Evolutionary conservation across 2,888 invertebrate species (phyloP).

Genomic region (Pachymerium ferrugineum): DNA sequence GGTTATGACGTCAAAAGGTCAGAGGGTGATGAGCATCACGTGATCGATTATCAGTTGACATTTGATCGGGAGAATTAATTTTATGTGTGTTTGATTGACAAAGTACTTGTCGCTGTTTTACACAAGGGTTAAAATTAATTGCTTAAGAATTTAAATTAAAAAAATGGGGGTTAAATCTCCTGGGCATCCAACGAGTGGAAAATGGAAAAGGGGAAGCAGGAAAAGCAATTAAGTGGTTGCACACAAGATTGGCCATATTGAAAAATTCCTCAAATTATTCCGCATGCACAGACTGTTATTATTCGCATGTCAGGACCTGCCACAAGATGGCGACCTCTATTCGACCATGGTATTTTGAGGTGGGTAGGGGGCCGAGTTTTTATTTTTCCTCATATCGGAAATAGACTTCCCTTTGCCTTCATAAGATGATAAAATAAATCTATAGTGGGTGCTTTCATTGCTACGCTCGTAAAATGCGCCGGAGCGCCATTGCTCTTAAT

Average conservation of each 20-base stretch:
- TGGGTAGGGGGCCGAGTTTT: not conserved
- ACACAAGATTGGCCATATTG: slow-evolving; percentile 4
- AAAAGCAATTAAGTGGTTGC: not conserved
- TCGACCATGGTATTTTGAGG: not conserved
- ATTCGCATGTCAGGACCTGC: not conserved
- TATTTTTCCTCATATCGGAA: not conserved
- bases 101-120: too few relatives aligned
- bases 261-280: slow-evolving; percentile 3
- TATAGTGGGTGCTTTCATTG: slow-evolving; percentile 11
- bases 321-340: not conserved
- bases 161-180: not conserved
- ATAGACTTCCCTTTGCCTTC: not conserved
- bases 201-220: not conserved
- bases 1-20: too few relatives aligned
- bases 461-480: not conserved
- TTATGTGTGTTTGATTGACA: too few relatives aligned
- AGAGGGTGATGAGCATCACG: too few relatives aligned
- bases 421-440: slow-evolving; percentile 13
- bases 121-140: not conserved
- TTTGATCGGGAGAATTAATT: too few relatives aligned
- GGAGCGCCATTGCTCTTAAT: not conserved
- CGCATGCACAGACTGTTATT: not conserved
- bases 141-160: not conserved
- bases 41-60: too few relatives aligned
- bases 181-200: not conserved